These are phyloP conservation scores for Atta colombica DNA, from an alignment of 1,140 invertebrate species.

Conservation along the genomic window DNA sequence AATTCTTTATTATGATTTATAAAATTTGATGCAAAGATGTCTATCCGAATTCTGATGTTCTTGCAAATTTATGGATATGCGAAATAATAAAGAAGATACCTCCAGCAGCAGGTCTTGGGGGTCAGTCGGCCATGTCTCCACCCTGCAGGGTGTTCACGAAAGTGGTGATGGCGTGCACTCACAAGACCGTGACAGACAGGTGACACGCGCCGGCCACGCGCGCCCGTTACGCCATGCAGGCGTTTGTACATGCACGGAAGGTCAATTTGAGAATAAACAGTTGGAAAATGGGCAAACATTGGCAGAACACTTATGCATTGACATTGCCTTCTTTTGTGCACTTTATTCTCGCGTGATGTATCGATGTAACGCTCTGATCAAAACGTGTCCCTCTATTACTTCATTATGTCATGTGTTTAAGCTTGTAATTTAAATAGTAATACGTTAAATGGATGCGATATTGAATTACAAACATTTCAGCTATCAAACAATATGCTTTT, in stretches of 20 bases:
- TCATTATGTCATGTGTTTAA: slow-evolving; percentile 10
- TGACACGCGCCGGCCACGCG: slow-evolving; percentile 85
- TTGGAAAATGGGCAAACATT: slow-evolving; percentile 77
- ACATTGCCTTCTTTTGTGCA: slow-evolving; percentile 1
- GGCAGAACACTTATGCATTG: slow-evolving; percentile 54
- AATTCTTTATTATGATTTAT: slow-evolving; percentile 2
- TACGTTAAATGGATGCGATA: not conserved
- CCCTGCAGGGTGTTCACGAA: slow-evolving; percentile 80
- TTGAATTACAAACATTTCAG: not conserved
- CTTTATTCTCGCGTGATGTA: slow-evolving; percentile 15
- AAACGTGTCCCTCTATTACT: not conserved
- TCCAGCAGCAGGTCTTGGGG: slow-evolving; percentile 81
- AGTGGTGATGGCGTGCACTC: slow-evolving; percentile 77
- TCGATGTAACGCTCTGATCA: not conserved
- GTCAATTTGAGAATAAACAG: slow-evolving; percentile 80
- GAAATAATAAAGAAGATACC: slow-evolving; percentile 40
- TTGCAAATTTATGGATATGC: slow-evolving; percentile 47
- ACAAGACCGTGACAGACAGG: slow-evolving; percentile 85
- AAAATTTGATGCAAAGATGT: not conserved
- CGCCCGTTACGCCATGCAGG: slow-evolving; percentile 65
- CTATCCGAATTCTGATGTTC: not conserved
- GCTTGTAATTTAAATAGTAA: not conserved
- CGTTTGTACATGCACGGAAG: slow-evolving; percentile 51
- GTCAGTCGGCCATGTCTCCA: slow-evolving; percentile 83
- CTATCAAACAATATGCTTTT: not conserved